These are phyloP conservation scores for Polypedilum pembai DNA, from an alignment of 1,140 invertebrate genomes.

Conservation along the genomic window DNA sequence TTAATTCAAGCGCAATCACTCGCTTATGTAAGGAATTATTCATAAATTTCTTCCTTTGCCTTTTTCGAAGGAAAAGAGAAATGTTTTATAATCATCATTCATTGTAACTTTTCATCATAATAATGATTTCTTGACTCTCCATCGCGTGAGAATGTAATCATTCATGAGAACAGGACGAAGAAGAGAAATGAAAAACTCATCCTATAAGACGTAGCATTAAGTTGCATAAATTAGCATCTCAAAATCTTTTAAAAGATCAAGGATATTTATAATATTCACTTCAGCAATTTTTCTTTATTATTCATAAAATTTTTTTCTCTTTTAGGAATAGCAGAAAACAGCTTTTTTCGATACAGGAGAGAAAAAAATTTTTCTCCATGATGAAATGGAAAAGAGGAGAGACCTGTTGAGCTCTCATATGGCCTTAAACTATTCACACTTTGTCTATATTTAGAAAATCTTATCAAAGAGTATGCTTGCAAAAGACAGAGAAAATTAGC, in stretches of 20 bases:
- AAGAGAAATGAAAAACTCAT: neutral
- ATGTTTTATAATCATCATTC: no score
- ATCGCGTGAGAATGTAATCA: neutral
- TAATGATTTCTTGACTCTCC: neutral
- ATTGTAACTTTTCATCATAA: no score
- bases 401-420: conserved; percentile 16
- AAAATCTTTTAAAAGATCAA: conserved; percentile 13
- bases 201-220: neutral
- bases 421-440: conserved; percentile 5
- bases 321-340: neutral
- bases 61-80: no score
- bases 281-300: neutral
- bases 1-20: no score
- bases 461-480: no score
- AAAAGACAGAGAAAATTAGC: no score
- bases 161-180: neutral
- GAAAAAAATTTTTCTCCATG: neutral
- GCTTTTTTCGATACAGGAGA: neutral
- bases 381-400: conserved; percentile 6
- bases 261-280: conserved; percentile 9
- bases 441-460: no score
- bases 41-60: no score
- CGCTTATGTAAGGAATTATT: no score
- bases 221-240: conserved; percentile 1
- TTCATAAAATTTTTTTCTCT: neutral